A percentile compares a stretch with the other conserved stretches of the same genome.
Conservation (phyloP, 2,113 vertebrate species). For the Tyto alba region DNA sequence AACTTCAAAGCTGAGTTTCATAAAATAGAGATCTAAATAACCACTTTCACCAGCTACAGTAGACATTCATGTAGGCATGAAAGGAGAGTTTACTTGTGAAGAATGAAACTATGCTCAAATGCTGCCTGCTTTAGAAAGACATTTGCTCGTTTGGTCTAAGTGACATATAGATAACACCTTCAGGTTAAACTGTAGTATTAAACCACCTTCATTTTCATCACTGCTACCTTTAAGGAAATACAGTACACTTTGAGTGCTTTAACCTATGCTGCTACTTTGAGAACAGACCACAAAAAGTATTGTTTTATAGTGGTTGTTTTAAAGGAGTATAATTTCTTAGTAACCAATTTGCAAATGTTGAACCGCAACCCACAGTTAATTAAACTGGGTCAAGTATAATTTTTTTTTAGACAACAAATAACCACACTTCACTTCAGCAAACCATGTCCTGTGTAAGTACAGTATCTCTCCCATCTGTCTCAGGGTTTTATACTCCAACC, state of each 20-base stretch:
- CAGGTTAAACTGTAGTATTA: neutral
- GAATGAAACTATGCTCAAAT: neutral
- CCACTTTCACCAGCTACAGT: neutral
- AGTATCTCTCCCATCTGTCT: neutral
- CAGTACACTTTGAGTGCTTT: neutral
- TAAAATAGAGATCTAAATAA: neutral
- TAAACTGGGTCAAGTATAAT: conserved; percentile 69
- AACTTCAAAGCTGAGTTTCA: neutral
- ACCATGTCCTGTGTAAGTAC: conserved; percentile 13
- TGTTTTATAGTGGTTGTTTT: conserved; percentile 35
- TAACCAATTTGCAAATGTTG: conserved; percentile 50
- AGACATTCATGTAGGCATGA: neutral
- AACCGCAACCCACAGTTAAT: conserved; percentile 57
- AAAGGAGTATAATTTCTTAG: conserved; percentile 46
- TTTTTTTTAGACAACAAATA: conserved; percentile 43
- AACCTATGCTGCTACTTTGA: neutral
- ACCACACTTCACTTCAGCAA: neutral
- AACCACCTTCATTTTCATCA: neutral
- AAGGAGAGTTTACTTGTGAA: neutral
- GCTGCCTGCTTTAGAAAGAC: neutral
- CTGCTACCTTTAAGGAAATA: neutral
- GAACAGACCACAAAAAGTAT: conserved; percentile 36
- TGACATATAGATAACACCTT: neutral
- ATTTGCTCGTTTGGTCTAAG: neutral
- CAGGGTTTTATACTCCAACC: neutral